Conservation (phyloP, 1,140 invertebrate species). For the Atta texana region DNA sequence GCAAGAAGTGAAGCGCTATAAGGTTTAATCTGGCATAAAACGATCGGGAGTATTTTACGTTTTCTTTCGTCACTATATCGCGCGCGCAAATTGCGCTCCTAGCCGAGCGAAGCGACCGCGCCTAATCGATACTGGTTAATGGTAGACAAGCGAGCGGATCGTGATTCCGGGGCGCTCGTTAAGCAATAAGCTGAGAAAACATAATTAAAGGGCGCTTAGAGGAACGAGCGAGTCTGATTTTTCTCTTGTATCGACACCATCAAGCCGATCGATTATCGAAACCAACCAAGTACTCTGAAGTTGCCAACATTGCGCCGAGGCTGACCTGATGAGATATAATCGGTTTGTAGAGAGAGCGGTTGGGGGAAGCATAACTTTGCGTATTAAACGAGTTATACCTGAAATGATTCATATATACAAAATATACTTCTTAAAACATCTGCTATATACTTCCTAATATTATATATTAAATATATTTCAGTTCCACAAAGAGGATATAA, state of each 20-base stretch:
- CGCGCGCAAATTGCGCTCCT: conserved; percentile 32
- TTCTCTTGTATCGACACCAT: conserved; percentile 40
- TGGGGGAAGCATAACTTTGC: not conserved
- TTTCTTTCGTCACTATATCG: conserved; percentile 69
- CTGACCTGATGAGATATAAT: conserved; percentile 54
- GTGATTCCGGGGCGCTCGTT: conserved; percentile 58
- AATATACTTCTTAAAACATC: not conserved
- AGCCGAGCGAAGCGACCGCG: conserved; percentile 38
- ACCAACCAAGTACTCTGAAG: conserved; percentile 47
- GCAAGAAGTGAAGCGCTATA: not conserved
- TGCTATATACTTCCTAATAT: not conserved
- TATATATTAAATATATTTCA: not conserved
- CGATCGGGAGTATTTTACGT: conserved; percentile 60
- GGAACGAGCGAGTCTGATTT: conserved; percentile 51
- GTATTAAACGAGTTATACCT: conserved; percentile 17
- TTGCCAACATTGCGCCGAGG: conserved; percentile 41
- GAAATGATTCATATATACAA: not conserved
- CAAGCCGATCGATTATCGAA: conserved; percentile 57
- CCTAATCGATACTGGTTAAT: conserved; percentile 63
- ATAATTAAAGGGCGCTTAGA: conserved; percentile 64
- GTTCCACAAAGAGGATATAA: no score
- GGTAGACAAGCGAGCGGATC: conserved; percentile 55
- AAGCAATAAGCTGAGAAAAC: conserved; percentile 66
- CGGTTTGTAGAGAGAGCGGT: not conserved
- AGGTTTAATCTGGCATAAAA: conserved; percentile 45